These are phyloP conservation scores for Menidia beryllina DNA, from an alignment of 2,113 vertebrate species.

Conservation along the genomic window DNA sequence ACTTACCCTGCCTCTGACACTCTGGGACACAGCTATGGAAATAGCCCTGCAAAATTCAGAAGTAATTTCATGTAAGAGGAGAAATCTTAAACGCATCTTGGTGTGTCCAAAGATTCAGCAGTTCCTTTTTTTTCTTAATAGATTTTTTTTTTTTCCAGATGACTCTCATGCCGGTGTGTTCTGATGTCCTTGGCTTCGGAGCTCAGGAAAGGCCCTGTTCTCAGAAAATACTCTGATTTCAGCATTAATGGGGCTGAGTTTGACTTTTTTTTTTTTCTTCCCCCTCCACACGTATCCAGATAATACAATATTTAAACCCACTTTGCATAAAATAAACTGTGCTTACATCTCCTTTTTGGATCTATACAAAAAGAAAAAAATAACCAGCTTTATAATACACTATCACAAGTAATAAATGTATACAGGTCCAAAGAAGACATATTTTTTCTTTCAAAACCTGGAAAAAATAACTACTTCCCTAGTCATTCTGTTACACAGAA, in stretches of 20 bases:
- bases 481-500: too few species aligned
- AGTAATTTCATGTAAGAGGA: not conserved
- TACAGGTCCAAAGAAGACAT: not conserved
- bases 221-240: conserved; percentile 5
- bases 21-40: conserved; percentile 13
- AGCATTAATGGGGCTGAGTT: not conserved
- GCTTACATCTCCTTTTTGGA: not conserved
- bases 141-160: too few species aligned
- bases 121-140: too few species aligned
- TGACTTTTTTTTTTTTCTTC: not conserved
- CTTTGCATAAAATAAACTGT: not conserved
- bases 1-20: conserved; percentile 9
- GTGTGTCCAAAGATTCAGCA: not conserved
- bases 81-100: not conserved
- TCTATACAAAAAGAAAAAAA: too few species aligned
- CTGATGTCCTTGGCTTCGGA: not conserved
- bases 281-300: not conserved
- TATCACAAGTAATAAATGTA: too few species aligned
- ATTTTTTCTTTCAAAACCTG: too few species aligned
- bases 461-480: too few species aligned
- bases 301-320: conserved; percentile 2
- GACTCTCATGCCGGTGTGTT: not conserved
- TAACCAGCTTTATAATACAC: too few species aligned
- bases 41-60: conserved; percentile 5
- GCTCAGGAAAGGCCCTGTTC: not conserved